These are phyloP conservation scores for Tiliacea aurago DNA, from an alignment of 2,888 invertebrate species.

Conservation along the genomic window DNA sequence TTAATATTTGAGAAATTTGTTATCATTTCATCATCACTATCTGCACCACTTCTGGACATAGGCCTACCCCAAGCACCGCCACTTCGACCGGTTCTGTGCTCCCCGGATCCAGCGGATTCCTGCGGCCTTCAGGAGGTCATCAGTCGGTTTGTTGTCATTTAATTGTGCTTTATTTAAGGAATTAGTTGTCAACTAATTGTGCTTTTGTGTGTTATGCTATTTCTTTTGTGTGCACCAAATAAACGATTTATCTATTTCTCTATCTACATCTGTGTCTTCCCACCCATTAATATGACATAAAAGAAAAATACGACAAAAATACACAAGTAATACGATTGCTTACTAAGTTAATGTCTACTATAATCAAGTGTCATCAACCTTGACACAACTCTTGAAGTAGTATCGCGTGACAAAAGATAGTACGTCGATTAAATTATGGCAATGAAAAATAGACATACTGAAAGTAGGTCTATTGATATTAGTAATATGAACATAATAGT, in stretches of 20 bases:
- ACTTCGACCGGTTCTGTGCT: no score
- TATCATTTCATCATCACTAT: no score
- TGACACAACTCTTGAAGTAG: conserved; percentile 47
- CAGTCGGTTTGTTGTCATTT: no score
- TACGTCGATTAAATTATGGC: conserved; percentile 33
- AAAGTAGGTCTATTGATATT: conserved; percentile 10
- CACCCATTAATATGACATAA: not conserved
- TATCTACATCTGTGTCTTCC: not conserved
- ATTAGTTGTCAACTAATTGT: not conserved
- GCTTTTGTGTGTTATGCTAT: no score
- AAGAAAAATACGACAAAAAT: not conserved
- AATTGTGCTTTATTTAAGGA: no score
- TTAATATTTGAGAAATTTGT: no score
- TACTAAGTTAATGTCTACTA: not conserved
- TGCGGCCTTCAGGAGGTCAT: no score
- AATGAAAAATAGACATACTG: conserved; percentile 29
- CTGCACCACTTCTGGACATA: no score
- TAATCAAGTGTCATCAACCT: conserved; percentile 27
- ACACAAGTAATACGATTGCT: not conserved
- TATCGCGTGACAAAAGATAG: conserved; percentile 56
- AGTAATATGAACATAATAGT: conserved; percentile 1
- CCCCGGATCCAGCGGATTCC: no score
- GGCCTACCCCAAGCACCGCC: no score
- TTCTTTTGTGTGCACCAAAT: not conserved
- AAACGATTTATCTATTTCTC: not conserved